Evolutionary conservation across 2,888 invertebrate species (phyloP).

Genomic region (Cryptus viduatorius): DNA sequence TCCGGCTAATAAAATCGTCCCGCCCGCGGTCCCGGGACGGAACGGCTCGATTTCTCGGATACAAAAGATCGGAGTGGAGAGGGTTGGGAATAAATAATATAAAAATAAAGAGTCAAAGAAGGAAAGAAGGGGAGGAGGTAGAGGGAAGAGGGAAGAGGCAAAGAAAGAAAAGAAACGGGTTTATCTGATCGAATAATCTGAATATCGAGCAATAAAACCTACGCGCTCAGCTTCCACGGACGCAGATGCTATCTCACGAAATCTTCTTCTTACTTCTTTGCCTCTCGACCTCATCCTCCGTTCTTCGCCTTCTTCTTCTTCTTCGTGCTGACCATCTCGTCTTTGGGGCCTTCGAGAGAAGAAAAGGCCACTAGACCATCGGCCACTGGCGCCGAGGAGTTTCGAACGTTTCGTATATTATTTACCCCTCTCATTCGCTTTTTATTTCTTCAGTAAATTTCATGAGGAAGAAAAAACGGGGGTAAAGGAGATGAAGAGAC

Average conservation of each 20-base stretch:
- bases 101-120: constrained; percentile 51
- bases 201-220: constrained; percentile 84
- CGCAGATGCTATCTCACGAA: constrained; percentile 79
- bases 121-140: constrained; percentile 42
- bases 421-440: constrained; percentile 69
- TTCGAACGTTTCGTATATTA: constrained; percentile 70
- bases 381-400: constrained; percentile 68
- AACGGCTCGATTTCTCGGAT: constrained; percentile 68
- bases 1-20: constrained; percentile 72
- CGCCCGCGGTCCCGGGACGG: constrained; percentile 47
- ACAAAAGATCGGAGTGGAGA: constrained; percentile 56
- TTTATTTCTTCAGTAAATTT: constrained; percentile 73
- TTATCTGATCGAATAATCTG: constrained; percentile 84
- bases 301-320: constrained; percentile 20
- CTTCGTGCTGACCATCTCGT: neutral
- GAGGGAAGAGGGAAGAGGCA: constrained; percentile 44
- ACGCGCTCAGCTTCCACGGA: constrained; percentile 72
- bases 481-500: constrained; percentile 5
- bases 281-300: constrained; percentile 50
- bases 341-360: constrained; percentile 14
- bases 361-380: constrained; percentile 65
- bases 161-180: constrained; percentile 68
- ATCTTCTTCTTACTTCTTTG: constrained; percentile 62
- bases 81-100: constrained; percentile 47
- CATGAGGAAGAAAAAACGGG: constrained; percentile 51